These are phyloP conservation scores for Drosophila littoralis DNA, from an alignment of 1,140 invertebrate species.

Conservation along the genomic window DNA sequence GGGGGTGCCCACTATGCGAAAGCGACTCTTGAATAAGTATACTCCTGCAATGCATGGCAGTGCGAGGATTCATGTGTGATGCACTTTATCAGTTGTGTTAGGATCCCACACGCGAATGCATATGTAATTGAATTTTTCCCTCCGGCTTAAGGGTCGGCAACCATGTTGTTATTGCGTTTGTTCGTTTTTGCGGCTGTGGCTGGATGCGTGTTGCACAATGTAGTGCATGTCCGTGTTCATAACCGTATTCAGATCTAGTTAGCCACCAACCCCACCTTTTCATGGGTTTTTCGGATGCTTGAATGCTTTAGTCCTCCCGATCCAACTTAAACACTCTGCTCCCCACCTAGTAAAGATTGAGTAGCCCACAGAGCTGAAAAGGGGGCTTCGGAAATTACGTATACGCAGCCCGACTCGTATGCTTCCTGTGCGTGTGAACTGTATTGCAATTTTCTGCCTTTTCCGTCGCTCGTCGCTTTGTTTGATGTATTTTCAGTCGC, in stretches of 20 bases:
- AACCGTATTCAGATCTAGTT: neutral
- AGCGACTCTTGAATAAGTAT: neutral
- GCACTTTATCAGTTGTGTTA: conserved; percentile 14
- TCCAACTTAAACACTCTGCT: neutral
- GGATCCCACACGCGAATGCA: conserved; percentile 18
- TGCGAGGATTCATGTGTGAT: conserved; percentile 16
- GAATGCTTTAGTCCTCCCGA: neutral
- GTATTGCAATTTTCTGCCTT: conserved; percentile 20
- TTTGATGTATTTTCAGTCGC: conserved; percentile 32
- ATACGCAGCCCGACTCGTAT: conserved; percentile 19
- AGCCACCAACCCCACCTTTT: no score
- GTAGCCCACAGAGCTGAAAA: neutral
- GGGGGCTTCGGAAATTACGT: conserved; percentile 19
- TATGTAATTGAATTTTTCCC: conserved; percentile 36
- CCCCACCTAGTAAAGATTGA: neutral
- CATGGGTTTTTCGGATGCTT: neutral
- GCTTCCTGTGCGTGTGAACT: conserved; percentile 19
- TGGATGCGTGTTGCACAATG: neutral
- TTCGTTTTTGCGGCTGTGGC: neutral
- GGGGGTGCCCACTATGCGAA: conserved; percentile 17
- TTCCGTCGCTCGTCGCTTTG: conserved; percentile 21
- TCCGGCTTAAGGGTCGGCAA: neutral
- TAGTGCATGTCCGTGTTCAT: no score
- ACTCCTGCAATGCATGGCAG: conserved; percentile 5
- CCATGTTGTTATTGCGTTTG: conserved; percentile 2